These are phyloP conservation scores for Lepidostoma basale DNA, from an alignment of 1,140 invertebrate species.

Conservation along the genomic window DNA sequence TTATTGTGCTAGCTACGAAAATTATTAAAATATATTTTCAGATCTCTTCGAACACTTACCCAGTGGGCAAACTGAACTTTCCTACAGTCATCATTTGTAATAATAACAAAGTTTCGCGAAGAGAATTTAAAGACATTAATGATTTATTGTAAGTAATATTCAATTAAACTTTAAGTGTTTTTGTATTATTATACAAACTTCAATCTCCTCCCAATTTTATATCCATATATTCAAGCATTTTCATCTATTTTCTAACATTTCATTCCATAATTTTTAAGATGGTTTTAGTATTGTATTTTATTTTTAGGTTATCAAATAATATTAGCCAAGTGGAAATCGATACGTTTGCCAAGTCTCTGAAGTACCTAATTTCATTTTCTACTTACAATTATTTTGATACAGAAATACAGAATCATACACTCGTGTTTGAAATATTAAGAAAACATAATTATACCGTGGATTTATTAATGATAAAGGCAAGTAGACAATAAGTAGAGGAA, in stretches of 20 bases:
- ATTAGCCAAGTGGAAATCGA: background rate
- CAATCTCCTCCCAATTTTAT: too few species aligned
- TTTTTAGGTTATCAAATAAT: background rate
- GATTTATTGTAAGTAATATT: conserved; percentile 7
- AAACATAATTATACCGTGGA: conserved; percentile 6
- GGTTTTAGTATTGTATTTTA: background rate
- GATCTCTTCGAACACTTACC: background rate
- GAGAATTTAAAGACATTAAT: background rate
- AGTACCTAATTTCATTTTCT: conserved; percentile 14
- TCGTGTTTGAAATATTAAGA: conserved; percentile 23
- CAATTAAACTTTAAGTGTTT: too few species aligned
- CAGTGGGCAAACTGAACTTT: background rate
- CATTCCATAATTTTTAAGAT: background rate
- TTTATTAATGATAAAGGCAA: conserved; percentile 5
- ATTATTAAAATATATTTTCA: too few species aligned
- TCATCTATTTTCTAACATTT: too few species aligned
- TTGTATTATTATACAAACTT: too few species aligned
- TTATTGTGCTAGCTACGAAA: too few species aligned
- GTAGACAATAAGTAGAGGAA: too few species aligned
- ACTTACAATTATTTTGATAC: conserved; percentile 10
- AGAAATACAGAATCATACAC: background rate
- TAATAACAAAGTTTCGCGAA: background rate
- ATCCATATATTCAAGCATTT: too few species aligned
- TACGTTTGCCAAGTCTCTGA: conserved; percentile 4
- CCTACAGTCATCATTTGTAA: conserved; percentile 4